Evolutionary conservation across 2,888 invertebrate species (phyloP).

Genomic region (Ornithoptera priamus): DNA sequence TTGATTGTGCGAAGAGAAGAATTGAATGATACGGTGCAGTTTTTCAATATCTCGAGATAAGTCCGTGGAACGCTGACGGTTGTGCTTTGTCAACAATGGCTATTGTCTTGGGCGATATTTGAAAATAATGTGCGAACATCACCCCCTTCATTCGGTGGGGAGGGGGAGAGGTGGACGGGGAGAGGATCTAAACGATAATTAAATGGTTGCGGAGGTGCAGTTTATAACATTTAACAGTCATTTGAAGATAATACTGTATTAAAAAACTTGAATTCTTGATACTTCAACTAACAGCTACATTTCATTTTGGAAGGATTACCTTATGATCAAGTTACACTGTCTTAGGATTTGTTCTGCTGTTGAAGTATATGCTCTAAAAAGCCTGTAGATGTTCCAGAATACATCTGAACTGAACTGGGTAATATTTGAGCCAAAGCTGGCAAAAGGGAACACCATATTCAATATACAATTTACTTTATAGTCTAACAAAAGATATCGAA

Average conservation of each 20-base stretch:
- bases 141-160: slow-evolving; percentile 3
- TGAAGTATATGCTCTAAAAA: too few relatives aligned
- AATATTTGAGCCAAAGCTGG: too few relatives aligned
- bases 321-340: too few relatives aligned
- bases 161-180: not conserved
- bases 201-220: not conserved
- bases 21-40: slow-evolving; percentile 49
- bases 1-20: slow-evolving; percentile 56
- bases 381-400: too few relatives aligned
- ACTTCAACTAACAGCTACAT: too few relatives aligned
- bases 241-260: not conserved
- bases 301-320: too few relatives aligned
- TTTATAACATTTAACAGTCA: not conserved
- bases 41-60: slow-evolving; percentile 48
- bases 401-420: too few relatives aligned
- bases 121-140: slow-evolving; percentile 55
- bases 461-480: too few relatives aligned
- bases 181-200: slow-evolving; percentile 21
- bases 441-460: too few relatives aligned
- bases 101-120: slow-evolving; percentile 65
- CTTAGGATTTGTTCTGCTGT: too few relatives aligned
- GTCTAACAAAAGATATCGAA: too few relatives aligned
- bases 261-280: not conserved
- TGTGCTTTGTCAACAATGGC: slow-evolving; percentile 64
- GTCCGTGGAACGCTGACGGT: slow-evolving; percentile 54